These are phyloP conservation scores for Echeneis naucrates DNA, from an alignment of 2,797 vertebrate genomes.

Conservation along the genomic window DNA sequence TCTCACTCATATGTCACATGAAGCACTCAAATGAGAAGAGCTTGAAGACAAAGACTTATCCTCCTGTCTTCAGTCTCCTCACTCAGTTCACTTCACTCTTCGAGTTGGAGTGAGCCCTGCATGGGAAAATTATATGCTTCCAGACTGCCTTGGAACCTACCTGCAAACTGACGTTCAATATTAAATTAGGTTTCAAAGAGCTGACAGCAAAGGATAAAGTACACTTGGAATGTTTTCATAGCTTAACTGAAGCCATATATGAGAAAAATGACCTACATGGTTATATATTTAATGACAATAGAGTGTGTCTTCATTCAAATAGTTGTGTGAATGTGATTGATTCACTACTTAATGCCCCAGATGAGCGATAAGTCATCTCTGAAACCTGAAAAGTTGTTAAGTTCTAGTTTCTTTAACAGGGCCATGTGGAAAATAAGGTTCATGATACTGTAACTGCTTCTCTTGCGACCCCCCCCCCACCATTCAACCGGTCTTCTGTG, in stretches of 20 bases:
- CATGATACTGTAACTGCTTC: conserved; percentile 31
- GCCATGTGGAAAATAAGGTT: conserved; percentile 45
- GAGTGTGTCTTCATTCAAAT: conserved; percentile 1
- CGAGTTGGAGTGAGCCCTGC: conserved; percentile 25
- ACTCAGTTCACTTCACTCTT: conserved; percentile 26
- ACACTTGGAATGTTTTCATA: conserved; percentile 27
- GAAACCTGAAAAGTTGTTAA: conserved; percentile 14
- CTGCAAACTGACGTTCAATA: conserved; percentile 43
- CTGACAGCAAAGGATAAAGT: conserved; percentile 27
- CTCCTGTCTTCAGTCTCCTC: conserved; percentile 11
- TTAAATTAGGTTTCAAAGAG: conserved; percentile 46
- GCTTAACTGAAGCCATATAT: conserved; percentile 40
- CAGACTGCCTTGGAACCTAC: conserved; percentile 55
- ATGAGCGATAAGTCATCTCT: conserved; percentile 9
- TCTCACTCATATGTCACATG: conserved; percentile 62
- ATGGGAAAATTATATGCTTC: conserved; percentile 61
- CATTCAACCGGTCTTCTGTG: conserved; percentile 17
- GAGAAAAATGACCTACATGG: neutral
- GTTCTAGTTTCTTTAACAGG: conserved; percentile 34
- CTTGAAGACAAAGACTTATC: conserved; percentile 44
- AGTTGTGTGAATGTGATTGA: neutral
- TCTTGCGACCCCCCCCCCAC: conserved; percentile 19
- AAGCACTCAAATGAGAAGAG: conserved; percentile 56
- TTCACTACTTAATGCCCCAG: neutral
- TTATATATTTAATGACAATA: neutral